phyloP scores from a whole-genome alignment of 2,113 vertebrate species.

The Phrynosoma platyrhinos region DNA sequence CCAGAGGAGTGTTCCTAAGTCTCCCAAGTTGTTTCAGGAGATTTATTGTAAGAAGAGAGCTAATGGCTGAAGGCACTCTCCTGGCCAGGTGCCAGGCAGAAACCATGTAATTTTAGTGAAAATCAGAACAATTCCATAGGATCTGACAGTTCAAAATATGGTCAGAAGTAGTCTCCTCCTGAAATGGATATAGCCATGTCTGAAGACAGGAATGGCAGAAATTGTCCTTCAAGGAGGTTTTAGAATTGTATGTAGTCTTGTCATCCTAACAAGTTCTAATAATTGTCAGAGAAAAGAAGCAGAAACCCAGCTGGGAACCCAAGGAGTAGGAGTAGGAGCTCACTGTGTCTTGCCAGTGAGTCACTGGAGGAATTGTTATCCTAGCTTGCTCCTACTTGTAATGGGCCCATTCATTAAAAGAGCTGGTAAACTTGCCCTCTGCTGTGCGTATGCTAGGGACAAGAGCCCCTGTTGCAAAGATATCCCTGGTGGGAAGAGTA shows the following conservation, averaged over 20 bases:
- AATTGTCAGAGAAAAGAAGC: background rate
- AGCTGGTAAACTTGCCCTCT: background rate
- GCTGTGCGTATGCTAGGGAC: background rate
- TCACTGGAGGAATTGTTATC: background rate
- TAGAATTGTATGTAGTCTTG: background rate
- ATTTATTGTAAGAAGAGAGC: conserved; percentile 15
- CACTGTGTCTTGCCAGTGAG: background rate
- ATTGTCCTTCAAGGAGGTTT: background rate
- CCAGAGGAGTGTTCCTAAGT: background rate
- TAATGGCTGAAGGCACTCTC: background rate
- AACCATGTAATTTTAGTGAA: conserved; percentile 14
- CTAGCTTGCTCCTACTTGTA: background rate
- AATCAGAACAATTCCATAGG: background rate
- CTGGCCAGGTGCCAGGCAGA: background rate
- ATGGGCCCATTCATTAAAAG: background rate
- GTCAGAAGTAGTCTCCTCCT: background rate
- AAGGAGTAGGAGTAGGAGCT: background rate
- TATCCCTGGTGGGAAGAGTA: background rate
- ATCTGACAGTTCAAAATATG: background rate
- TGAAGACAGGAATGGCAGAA: background rate
- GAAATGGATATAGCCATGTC: background rate
- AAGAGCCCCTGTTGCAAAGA: background rate
- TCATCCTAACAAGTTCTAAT: background rate
- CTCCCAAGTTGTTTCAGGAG: background rate
- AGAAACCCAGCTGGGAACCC: background rate